phyloP scores from a whole-genome alignment of 2,113 vertebrate species.

The Callionymus lyra region DNA sequence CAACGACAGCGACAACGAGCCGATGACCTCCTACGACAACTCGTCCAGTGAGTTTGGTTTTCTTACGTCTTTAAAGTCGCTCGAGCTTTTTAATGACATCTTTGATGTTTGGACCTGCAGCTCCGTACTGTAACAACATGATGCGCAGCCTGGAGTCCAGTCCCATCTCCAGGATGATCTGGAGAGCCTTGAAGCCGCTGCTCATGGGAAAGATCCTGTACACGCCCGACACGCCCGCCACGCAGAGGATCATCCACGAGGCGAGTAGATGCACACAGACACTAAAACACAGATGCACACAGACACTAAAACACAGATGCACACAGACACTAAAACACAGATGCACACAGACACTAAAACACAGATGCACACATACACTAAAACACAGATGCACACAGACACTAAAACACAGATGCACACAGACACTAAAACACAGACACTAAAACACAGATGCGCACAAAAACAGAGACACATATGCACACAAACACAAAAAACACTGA shows the following conservation, averaged over 20 bases:
- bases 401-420: no score
- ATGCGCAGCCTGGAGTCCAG: conserved; percentile 89
- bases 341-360: no score
- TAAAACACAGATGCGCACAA: no score
- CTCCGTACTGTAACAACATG: conserved; percentile 91
- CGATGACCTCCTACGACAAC: conserved; percentile 70
- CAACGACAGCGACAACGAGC: conserved; percentile 75
- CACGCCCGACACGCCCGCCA: conserved; percentile 86
- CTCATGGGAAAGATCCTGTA: conserved; percentile 95
- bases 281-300: not conserved
- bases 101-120: conserved; percentile 47
- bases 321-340: no score
- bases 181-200: conserved; percentile 91
- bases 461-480: no score
- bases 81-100: not conserved
- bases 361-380: no score
- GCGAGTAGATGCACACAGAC: conserved; percentile 57
- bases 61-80: not conserved
- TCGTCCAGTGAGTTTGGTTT: conserved; percentile 64
- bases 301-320: no score
- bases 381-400: no score
- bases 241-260: conserved; percentile 87
- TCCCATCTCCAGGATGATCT: conserved; percentile 92
- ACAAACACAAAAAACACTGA: no score
- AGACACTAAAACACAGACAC: no score